Evolutionary conservation across 2,113 vertebrate genomes (phyloP).

Genomic region (Oxyura jamaicensis): DNA sequence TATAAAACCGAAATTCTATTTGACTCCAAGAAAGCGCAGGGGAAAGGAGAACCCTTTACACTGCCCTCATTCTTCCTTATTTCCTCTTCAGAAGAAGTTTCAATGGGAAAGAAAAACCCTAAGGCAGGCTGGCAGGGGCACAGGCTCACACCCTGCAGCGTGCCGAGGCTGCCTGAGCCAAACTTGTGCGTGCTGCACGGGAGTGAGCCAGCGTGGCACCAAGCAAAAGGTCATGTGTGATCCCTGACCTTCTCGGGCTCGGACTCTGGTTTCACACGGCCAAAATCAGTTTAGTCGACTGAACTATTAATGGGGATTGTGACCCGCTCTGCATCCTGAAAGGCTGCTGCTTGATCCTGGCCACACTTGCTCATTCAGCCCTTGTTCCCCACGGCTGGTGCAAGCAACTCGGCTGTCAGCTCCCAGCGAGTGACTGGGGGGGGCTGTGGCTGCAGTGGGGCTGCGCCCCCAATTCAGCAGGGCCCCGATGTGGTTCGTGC

Average conservation of each 20-base stretch:
- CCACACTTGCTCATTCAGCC: background rate
- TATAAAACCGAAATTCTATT: background rate
- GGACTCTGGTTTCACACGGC: slow-evolving; percentile 44
- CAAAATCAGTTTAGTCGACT: background rate
- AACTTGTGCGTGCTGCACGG: background rate
- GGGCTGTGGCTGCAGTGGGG: background rate
- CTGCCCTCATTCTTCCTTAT: background rate
- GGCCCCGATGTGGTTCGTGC: background rate
- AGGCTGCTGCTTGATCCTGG: background rate
- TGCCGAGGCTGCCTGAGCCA: background rate
- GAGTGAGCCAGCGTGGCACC: background rate
- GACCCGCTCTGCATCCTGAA: background rate
- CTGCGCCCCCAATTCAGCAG: background rate
- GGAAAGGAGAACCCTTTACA: background rate
- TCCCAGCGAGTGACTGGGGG: background rate
- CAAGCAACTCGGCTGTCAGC: background rate
- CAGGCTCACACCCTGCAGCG: background rate
- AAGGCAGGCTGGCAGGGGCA: background rate
- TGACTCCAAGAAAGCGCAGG: background rate
- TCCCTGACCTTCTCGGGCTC: slow-evolving; percentile 52
- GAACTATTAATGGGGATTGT: slow-evolving; percentile 29
- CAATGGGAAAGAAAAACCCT: background rate
- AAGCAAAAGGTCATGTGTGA: slow-evolving; percentile 48
- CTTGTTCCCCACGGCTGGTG: accelerated
- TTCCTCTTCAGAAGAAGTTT: background rate